Evolutionary conservation across 2,113 vertebrate genomes (phyloP), one percentile per base, ranked within the genome.

Genomic region (Rhabdomys dilectus): DNA sequence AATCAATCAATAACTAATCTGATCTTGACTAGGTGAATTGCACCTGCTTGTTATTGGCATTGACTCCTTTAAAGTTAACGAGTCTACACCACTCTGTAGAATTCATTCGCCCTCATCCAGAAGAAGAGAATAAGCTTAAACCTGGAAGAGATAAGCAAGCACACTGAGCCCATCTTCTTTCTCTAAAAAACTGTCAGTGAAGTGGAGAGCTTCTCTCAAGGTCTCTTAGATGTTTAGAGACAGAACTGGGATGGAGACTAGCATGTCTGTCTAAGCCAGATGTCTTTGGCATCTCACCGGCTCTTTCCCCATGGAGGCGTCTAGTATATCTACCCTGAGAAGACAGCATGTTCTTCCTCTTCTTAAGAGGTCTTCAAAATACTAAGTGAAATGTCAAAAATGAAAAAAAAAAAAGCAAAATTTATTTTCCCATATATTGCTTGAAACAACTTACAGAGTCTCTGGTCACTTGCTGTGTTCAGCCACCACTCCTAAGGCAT

Each of bases 311-410:
- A 0, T 62, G 62, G 58, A 91, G 17, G 12, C 19, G 75, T 56
- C 76, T 56, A 45, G 16, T 76, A 72, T 24, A 12, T 48, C 66
- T 77, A 24, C 34, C 58, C 48, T 3, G 8, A 16, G 13, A 88
- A 24, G 17, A 78, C 31, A 68, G 24, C 22, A 22, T 77, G 19
- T 94, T 73, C 51, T 78, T 86, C 51, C 72, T 53, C 42, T 15
- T 48, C 70, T 89, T 48, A 80, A 89, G 60, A 64, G 34, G 88
- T 70, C 45, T 26, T 95, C 88, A 88, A 81, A 88, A 34, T 48
- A 88, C 48, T 39, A 95, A 90, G 58, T 93, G 45, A 95, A 94
- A 96, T 95, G 39, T 92, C 48, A 92, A 11, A 92, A 81, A 56
- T 48, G n/a, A 42, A 42, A 75, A 39, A 72, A 64, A 62, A 62